Conservation (phyloP, 2,113 vertebrate species). For the Pipra filicauda region DNA sequence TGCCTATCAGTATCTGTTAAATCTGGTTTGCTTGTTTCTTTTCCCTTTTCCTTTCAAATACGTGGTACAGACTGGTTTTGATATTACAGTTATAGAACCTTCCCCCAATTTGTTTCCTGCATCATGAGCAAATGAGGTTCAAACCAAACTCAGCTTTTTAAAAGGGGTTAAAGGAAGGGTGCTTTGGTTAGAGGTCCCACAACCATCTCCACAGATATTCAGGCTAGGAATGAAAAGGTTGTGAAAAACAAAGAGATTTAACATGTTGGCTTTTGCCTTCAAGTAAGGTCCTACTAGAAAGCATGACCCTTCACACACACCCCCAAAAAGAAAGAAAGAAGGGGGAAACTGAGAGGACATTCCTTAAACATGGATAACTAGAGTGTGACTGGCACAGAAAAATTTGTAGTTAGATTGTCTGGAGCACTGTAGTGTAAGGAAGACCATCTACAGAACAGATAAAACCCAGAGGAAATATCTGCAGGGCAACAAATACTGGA, state of each 20-base stretch:
- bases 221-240: background rate
- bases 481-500: background rate
- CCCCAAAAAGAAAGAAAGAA: fast-evolving
- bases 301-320: fast-evolving
- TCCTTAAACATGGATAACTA: background rate
- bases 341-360: background rate
- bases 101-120: background rate
- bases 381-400: background rate
- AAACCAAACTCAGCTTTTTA: background rate
- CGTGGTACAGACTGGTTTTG: background rate
- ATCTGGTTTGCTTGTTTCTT: background rate
- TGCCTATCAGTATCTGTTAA: background rate
- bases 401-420: background rate
- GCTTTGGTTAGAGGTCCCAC: background rate
- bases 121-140: background rate
- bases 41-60: background rate
- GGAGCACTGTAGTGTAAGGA: background rate
- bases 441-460: background rate
- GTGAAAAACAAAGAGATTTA: background rate
- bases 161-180: background rate
- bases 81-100: background rate
- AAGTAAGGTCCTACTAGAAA: background rate
- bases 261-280: background rate
- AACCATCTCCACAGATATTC: background rate
- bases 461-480: background rate